Base-by-base conservation (phyloP, 2,797 vertebrate genomes). In the Mycteria americana region DNA sequence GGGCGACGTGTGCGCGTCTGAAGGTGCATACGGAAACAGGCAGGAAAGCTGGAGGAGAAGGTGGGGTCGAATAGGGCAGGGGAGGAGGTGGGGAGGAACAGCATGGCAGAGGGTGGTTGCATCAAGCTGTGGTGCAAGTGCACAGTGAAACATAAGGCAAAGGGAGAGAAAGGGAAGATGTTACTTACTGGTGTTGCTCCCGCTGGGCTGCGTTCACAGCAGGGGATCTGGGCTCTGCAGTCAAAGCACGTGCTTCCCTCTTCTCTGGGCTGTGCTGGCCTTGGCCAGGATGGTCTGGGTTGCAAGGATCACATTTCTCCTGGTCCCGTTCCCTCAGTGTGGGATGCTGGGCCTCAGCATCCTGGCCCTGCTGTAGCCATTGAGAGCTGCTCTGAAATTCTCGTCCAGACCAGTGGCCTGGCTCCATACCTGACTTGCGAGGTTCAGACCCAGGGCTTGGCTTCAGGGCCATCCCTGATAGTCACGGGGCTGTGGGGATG, bases 1-100 rank as follows among this genome's bases (percentile, higher is more conserved):
- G 57, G 50, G 54, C 37, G 56, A 7, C 0, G 0, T 46, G 27
- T 78, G 45, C 17, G 4, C 0, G 1, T 74, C 63, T 81, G 63
- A 79, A 18, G 63, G 65, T 53, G 48, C 1, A 0, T 33, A 69
- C 3, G 13, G 51, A 86, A 78, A 75, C 0, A 5, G 39, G 45
- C 37, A 43, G 70, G n/a, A 83, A 63, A 72, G 37, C 45, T 93
- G 84, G 56, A 80, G 27, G 18, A 93, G 37, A 43, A 81, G 73
- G 33, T 81, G 64, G 50, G 9, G 48, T 31, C 3, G 9, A 37
- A 30, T 16, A 31, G 25, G 25, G 22, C 60, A 70, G 18, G 25
- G 41, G 24, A 80, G 35, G 53, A 74, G 35, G 51, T 51, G 22
- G 30, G 22, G 25, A 86, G 30, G n/a, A 82, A 7, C 43, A 63